Evolutionary conservation across 1,140 invertebrate genomes (phyloP).

Genomic region (Pseudobourletiella spinata): DNA sequence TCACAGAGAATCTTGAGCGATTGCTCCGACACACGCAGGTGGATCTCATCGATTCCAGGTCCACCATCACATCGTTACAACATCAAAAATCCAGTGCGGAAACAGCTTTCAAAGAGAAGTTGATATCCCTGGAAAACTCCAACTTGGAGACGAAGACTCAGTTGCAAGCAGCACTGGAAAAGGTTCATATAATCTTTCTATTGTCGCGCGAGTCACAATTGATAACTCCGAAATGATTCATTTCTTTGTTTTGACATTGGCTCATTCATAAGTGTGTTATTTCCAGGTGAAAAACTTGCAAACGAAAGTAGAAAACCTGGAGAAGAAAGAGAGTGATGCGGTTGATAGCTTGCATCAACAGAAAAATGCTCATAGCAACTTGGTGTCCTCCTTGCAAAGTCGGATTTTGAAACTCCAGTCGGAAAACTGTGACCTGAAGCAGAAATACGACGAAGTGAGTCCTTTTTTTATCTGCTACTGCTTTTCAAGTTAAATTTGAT

Average conservation of each 20-base stretch:
- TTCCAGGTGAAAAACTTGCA: constrained; percentile 15
- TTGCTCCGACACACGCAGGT: constrained; percentile 25
- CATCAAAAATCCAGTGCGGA: constrained; percentile 21
- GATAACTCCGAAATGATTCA: background rate
- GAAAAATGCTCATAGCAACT: background rate
- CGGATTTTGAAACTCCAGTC: constrained; percentile 3
- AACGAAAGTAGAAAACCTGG: background rate
- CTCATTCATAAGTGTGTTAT: background rate
- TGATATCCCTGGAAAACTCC: constrained; percentile 12
- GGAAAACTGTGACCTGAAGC: constrained; percentile 19
- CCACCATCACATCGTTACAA: constrained; percentile 20
- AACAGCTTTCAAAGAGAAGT: constrained; percentile 13
- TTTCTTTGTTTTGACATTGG: background rate
- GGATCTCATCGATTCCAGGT: constrained; percentile 23
- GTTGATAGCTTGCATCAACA: constrained; percentile 4
- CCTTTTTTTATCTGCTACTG: no score
- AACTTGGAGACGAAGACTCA: background rate
- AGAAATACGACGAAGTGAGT: constrained; percentile 16
- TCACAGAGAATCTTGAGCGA: constrained; percentile 27
- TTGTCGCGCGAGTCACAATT: background rate
- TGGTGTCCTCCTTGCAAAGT: background rate
- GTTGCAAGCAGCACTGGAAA: background rate
- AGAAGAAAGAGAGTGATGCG: constrained; percentile 15
- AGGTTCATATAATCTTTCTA: background rate
- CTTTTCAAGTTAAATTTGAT: background rate